Conservation (phyloP, 1,140 invertebrate genomes). For the Rhopalosiphum padi region DNA sequence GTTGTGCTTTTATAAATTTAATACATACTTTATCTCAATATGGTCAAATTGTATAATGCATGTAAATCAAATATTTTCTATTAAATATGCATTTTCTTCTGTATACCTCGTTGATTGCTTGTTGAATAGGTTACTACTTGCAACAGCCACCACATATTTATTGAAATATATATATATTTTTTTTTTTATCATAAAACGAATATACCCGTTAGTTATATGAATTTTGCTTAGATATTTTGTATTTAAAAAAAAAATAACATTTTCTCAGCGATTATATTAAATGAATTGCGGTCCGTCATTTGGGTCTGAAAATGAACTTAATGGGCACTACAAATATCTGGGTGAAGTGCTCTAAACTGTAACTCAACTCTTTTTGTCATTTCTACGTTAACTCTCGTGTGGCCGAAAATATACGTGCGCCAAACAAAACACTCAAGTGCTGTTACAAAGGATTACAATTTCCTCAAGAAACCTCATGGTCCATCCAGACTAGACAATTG, state of each 20-base stretch:
- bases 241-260: neutral
- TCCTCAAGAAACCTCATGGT: neutral
- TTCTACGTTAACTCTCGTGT: neutral
- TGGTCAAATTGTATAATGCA: no score
- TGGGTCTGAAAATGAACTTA: slow-evolving; percentile 40
- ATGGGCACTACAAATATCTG: slow-evolving; percentile 29
- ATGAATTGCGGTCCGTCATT: slow-evolving; percentile 26
- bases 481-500: neutral
- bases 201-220: neutral
- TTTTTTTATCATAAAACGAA: neutral
- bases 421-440: slow-evolving; percentile 38
- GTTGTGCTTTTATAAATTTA: no score
- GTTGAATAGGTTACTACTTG: neutral
- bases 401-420: slow-evolving; percentile 41
- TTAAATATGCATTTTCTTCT: neutral
- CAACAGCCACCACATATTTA: neutral
- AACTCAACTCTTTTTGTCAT: slow-evolving; percentile 48
- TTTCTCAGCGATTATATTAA: neutral
- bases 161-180: neutral
- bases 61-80: neutral
- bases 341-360: slow-evolving; percentile 27
- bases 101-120: neutral
- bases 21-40: no score
- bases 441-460: slow-evolving; percentile 26
- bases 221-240: neutral